Percentiles rank a stretch among this genome's conserved stretches.
Evolutionary conservation across 92 coral and sea anemone genomes (phyloP).

Genomic region (Nematostella vectensis): DNA sequence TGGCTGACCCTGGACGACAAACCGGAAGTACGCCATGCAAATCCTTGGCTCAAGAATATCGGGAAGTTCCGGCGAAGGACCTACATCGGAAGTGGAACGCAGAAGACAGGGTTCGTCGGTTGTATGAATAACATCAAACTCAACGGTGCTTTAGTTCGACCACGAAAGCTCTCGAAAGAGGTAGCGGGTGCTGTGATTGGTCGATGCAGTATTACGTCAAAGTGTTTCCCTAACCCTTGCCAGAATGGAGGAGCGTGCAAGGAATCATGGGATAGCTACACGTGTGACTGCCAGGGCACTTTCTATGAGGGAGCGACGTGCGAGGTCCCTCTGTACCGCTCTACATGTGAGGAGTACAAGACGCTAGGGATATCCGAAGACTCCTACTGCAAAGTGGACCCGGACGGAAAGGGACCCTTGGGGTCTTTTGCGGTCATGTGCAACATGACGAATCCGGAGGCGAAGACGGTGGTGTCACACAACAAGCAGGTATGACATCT

Average conservation of each 20-base stretch:
- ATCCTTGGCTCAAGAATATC: constrained; percentile 41
- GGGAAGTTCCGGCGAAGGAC: constrained; percentile 55
- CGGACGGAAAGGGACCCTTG: constrained; percentile 76
- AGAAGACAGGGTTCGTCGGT: constrained; percentile 78
- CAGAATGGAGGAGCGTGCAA: constrained; percentile 55
- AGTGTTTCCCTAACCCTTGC: constrained; percentile 83
- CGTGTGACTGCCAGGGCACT: constrained; percentile 72
- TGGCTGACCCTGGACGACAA: constrained; percentile 57
- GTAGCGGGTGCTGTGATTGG: constrained; percentile 31
- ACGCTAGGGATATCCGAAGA: constrained; percentile 70
- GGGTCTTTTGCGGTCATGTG: constrained; percentile 61
- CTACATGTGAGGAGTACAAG: constrained; percentile 85
- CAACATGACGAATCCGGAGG: constrained; percentile 73
- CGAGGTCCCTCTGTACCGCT: constrained; percentile 70
- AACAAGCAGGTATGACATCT: constrained; percentile 29
- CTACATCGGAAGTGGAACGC: constrained; percentile 67
- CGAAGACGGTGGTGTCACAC: constrained; percentile 63
- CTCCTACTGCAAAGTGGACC: constrained; percentile 80
- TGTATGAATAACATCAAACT: constrained; percentile 62
- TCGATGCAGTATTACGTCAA: constrained; percentile 40
- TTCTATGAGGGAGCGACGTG: constrained; percentile 71
- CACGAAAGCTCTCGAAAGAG: constrained; percentile 22
- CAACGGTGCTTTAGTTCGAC: constrained; percentile 38
- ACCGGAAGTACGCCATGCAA: constrained; percentile 68
- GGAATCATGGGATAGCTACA: constrained; percentile 52